Base-by-base conservation (phyloP, 1,140 invertebrate species). In the Drosophila murphyi region DNA sequence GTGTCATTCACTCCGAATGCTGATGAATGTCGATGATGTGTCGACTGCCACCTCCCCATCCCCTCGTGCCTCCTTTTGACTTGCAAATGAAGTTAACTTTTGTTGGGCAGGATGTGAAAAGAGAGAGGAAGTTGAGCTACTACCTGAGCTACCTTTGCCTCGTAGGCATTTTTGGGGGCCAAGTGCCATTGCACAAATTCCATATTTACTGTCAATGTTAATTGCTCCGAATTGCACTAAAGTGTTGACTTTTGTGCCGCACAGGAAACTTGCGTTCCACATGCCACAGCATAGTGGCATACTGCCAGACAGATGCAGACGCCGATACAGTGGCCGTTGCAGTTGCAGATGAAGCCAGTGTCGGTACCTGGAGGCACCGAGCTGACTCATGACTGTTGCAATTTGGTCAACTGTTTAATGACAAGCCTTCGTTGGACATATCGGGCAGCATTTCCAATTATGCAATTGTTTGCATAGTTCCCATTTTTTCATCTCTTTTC, bases 121-220 rank as follows among this genome's bases (percentile, higher is more conserved):
- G 35, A 68, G 64, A 47, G 31, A 35, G 43, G 1, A 2, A 20
- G 20, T 20, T 20, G 20, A 20, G 20, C 20, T 34, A 4, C 31
- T 57, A 72, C 70, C 72, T 73, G 72, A 37, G 65, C 39, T 6
- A 41, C 39, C 28, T 43, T 37, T 82, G 82, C 83, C 82, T 70
- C 55, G 73, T 83, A 88, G 82, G 83, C 83, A 87, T 88, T 83
- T 88, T 86, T 80, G 68, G 59, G 43, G 34, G 39, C 47, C 60
- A 63, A 55, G 10, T 64, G 67, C 68, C 68, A 63, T 64, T 71
- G 69, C 72, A 68, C 76, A 88, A 88, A 88, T 87, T 88, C 85
- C 80, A 87, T 87, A 87, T 87, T 87, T 87, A 87, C 82, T 87
- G 82, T 77, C 82, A 88, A 83, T 80, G 82, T 88, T 88, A 87